phyloP scores from a whole-genome alignment of 2,113 vertebrate genomes.

The Toxotes chatareus region DNA sequence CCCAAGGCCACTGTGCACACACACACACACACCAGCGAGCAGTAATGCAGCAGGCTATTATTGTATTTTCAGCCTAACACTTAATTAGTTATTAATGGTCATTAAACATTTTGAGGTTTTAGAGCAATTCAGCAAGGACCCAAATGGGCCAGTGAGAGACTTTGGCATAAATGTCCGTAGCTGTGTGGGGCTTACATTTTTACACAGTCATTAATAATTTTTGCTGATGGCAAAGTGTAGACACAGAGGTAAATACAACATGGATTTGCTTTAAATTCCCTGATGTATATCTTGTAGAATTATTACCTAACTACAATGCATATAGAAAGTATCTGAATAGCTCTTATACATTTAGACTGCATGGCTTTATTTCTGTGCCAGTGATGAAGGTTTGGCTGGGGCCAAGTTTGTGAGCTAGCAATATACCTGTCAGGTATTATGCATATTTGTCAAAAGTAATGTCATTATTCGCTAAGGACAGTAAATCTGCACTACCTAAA shows the following conservation, averaged over 20 bases:
- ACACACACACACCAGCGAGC: constrained; percentile 14
- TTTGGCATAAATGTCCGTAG: neutral
- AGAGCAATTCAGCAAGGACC: constrained; percentile 20
- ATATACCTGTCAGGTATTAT: neutral
- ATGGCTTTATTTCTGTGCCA: constrained; percentile 4
- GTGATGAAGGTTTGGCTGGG: neutral
- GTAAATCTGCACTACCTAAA: constrained; percentile 13
- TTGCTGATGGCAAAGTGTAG: neutral
- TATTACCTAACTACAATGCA: neutral
- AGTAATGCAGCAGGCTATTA: constrained; percentile 34
- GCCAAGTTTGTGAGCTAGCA: neutral
- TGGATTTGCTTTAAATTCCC: neutral
- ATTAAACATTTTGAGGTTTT: constrained; percentile 53
- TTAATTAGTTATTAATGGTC: constrained; percentile 35
- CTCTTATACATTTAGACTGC: neutral
- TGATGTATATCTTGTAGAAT: neutral
- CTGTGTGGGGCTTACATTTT: neutral
- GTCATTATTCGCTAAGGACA: constrained; percentile 12
- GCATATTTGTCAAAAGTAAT: constrained; percentile 23
- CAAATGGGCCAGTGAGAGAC: neutral
- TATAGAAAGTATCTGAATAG: neutral
- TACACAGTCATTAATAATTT: neutral
- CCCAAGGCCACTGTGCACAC: neutral
- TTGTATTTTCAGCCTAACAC: constrained; percentile 42
- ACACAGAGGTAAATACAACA: neutral